Evolutionary conservation across 2,113 vertebrate genomes (phyloP).

Genomic region (Piaya cayana): DNA sequence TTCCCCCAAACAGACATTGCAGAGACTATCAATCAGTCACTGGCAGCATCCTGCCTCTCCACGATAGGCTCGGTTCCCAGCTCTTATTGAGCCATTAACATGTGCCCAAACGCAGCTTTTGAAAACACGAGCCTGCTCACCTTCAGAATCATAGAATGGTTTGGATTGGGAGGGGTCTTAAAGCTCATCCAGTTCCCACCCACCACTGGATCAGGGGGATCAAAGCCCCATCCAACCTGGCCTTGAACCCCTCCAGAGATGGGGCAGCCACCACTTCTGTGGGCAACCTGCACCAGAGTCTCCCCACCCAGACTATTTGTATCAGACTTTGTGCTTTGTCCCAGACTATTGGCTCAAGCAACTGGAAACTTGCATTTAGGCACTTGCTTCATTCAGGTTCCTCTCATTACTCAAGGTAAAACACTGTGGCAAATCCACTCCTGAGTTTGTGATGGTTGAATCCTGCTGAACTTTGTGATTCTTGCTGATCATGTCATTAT

Average conservation of each 20-base stretch:
- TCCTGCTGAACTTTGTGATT: background rate
- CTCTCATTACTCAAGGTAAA: background rate
- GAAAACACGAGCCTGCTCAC: background rate
- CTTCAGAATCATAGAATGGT: background rate
- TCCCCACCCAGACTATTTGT: too few relatives aligned
- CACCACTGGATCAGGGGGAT: too few relatives aligned
- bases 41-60: background rate
- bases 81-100: background rate
- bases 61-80: background rate
- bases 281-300: too few relatives aligned
- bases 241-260: too few relatives aligned
- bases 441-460: background rate
- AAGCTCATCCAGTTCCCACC: too few relatives aligned
- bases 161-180: too few relatives aligned
- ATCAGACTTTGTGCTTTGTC: background rate
- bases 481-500: background rate
- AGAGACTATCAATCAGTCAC: background rate
- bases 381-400: background rate
- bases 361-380: background rate
- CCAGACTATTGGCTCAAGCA: background rate
- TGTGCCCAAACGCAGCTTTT: background rate
- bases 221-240: too few relatives aligned
- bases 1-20: accelerated
- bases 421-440: background rate
- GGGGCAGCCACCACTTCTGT: too few relatives aligned